Evolutionary conservation across 1,140 invertebrate genomes (phyloP).

Genomic region (Harpegnathos saltator): DNA sequence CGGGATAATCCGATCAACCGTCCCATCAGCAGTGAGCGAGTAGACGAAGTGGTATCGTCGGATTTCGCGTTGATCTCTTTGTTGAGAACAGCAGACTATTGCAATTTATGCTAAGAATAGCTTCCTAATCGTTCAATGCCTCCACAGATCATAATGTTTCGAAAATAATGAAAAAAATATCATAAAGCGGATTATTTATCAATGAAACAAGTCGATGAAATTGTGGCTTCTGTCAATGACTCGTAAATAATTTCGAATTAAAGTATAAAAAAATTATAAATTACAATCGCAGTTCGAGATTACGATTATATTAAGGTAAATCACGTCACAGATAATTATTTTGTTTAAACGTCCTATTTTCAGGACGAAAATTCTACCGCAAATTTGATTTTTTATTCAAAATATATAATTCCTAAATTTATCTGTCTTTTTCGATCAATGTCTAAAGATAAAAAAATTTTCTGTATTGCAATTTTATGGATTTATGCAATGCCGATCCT

Average conservation of each 20-base stretch:
- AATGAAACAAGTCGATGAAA: not conserved
- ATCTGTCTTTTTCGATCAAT: not conserved
- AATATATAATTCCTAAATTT: conserved; percentile 21
- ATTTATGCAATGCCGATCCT: not conserved
- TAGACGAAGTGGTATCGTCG: not conserved
- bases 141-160: not conserved
- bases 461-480: conserved; percentile 13
- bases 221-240: not conserved
- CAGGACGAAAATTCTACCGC: too few relatives aligned
- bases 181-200: conserved; percentile 9
- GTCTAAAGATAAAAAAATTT: conserved; percentile 21
- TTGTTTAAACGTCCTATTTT: not conserved
- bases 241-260: not conserved
- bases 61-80: conserved; percentile 24
- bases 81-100: not conserved
- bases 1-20: conserved; percentile 51
- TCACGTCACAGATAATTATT: conserved; percentile 34
- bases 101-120: conserved; percentile 17
- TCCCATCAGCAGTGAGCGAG: not conserved
- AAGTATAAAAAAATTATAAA: too few relatives aligned
- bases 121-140: not conserved
- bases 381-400: too few relatives aligned
- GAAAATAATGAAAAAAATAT: not conserved
- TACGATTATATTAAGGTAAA: not conserved
- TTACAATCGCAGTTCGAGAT: not conserved